Conservation (phyloP, 2,113 vertebrate genomes). For the Noctilio leporinus region DNA sequence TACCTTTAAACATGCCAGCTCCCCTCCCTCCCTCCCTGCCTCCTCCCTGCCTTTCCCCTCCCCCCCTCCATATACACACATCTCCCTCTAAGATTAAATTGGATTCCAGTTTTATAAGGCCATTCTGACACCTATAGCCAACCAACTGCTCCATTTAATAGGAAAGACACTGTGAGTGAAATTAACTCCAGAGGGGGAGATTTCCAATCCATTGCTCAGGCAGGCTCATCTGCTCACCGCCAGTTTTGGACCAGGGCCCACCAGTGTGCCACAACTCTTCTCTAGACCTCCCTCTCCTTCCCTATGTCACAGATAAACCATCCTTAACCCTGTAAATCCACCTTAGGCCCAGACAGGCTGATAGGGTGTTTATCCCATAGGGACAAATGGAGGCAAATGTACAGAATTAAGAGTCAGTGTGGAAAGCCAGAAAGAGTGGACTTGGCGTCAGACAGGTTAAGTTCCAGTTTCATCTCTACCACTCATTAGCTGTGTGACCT, state of each 20-base stretch:
- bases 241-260: not conserved
- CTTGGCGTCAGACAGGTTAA: not conserved
- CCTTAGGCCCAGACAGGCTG: not conserved
- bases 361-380: not conserved
- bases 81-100: constrained; percentile 33
- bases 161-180: constrained; percentile 60
- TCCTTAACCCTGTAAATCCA: not conserved
- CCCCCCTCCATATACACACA: not conserved
- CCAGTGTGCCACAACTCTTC: not conserved
- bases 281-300: not conserved
- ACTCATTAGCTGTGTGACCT: not conserved
- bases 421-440: not conserved
- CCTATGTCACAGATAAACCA: not conserved
- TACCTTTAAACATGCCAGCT: constrained; percentile 6
- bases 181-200: constrained; percentile 60
- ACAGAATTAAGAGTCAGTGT: not conserved
- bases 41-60: not conserved
- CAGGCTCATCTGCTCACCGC: not conserved
- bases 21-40: not conserved
- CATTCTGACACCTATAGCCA: constrained; percentile 62
- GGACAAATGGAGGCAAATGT: not conserved
- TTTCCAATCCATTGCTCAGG: constrained; percentile 49
- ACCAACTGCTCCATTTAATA: constrained; percentile 65
- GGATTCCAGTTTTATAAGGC: constrained; percentile 60
- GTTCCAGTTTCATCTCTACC: not conserved